Base-by-base conservation (phyloP, 2,113 vertebrate species). In the Steatornis caripensis region DNA sequence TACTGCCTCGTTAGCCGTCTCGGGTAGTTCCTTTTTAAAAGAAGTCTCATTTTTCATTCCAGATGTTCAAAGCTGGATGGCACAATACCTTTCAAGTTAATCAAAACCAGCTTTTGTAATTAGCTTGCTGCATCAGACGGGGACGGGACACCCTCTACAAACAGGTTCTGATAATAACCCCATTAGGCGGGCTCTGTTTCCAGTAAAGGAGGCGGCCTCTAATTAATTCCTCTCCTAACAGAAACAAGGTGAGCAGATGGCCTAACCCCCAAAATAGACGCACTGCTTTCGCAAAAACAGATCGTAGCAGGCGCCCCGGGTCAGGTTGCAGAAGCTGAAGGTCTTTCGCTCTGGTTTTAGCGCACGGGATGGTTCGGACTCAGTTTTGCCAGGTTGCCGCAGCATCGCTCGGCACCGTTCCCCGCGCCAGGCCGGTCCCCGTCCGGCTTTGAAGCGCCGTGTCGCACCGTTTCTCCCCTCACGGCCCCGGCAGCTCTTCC, bases 221-320 rank as follows among this genome's bases (percentile, higher is more conserved):
- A 21, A 84, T 89, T 74, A 80, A 80, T 79, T 74, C 60, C 41
- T 34, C 66, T 46, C 58, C 18, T 0, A 46, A 32, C 65, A 78
- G 79, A 79, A 84, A 66, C 46, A 68, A 66, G 86, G 86, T 55
- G 80, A 62, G 80, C 54, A 89, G 80, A 89, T 89, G 86, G 53
- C 46, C 66, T 37, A 54, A 54, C 34, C 51, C 84, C 57, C 26
- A 26, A 54, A 68, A 74, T 49, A 89, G 58, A 60, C 2, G 15
- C 26, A 4, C 72, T 32, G 4, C 37, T 58, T 64, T 49, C 48
- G 41, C 39, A 29, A 30, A 57, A 55, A 39, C 11, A 26, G 19
- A 29, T 20, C 0, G 0, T 7, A 39, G 46, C 49, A 37, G 62
- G 34, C 26, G 2, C 18, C 34, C 41, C 2, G 39, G 53, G 14